These are phyloP conservation scores for Nemoura dubitans DNA, from an alignment of 2,888 invertebrate species.

Conservation along the genomic window DNA sequence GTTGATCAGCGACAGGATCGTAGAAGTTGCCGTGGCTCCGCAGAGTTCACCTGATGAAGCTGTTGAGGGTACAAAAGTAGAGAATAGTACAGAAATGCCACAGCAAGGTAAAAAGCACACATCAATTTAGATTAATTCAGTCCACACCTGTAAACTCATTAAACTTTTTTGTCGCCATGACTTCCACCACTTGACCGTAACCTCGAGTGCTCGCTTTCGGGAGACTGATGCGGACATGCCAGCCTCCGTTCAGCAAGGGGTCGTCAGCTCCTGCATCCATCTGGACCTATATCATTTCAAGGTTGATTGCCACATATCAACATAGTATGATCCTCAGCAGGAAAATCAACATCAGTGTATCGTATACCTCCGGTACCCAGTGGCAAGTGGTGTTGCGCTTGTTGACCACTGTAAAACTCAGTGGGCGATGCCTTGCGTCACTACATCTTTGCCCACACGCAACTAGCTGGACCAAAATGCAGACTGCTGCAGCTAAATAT, in stretches of 20 bases:
- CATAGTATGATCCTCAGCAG: no score
- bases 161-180: background rate
- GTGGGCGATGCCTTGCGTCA: background rate
- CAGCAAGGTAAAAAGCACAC: background rate
- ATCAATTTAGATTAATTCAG: background rate
- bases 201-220: background rate
- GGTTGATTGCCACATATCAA: background rate
- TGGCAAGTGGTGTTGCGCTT: background rate
- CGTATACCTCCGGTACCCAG: background rate
- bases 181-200: background rate
- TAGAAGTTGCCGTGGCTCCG: background rate
- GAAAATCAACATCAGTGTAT: no score
- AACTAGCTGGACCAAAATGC: background rate
- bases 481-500: background rate
- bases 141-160: background rate
- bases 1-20: background rate
- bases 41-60: background rate
- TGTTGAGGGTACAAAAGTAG: background rate
- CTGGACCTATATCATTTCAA: background rate
- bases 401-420: background rate
- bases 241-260: background rate
- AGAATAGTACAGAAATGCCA: background rate
- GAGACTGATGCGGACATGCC: background rate
- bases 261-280: background rate
- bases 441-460: background rate